Conservation (phyloP, 2,113 vertebrate genomes). For the Hemichromis elongatus region DNA sequence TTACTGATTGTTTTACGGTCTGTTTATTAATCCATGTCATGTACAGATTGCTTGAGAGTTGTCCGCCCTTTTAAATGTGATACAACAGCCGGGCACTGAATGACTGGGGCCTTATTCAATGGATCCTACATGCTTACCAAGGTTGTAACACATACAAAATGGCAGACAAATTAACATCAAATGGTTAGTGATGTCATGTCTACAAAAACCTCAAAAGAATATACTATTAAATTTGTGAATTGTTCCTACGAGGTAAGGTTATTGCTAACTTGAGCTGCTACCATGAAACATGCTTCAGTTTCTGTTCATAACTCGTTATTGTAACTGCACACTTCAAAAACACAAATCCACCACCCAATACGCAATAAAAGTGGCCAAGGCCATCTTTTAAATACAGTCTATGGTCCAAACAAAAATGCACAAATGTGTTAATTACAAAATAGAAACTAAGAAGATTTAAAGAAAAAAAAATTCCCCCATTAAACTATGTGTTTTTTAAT, state of each 20-base stretch:
- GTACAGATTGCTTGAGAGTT: not conserved
- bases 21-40: not conserved
- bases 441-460: not conserved
- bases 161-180: not conserved
- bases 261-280: not conserved
- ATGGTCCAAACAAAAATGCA: not conserved
- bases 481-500: not conserved
- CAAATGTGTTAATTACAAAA: not conserved
- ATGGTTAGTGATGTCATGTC: accelerated
- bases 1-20: not conserved
- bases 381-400: not conserved
- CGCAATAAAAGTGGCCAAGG: not conserved
- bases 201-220: not conserved
- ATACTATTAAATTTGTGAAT: not conserved
- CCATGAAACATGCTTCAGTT: not conserved
- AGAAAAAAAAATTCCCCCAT: not conserved
- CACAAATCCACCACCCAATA: not conserved
- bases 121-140: not conserved
- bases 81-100: accelerated
- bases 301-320: not conserved
- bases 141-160: not conserved
- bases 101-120: not conserved
- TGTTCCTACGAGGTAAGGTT: not conserved
- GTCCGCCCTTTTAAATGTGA: not conserved
- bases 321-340: not conserved